Evolutionary conservation across 2,113 vertebrate genomes (phyloP).

Genomic region (Epinephelus lanceolatus): DNA sequence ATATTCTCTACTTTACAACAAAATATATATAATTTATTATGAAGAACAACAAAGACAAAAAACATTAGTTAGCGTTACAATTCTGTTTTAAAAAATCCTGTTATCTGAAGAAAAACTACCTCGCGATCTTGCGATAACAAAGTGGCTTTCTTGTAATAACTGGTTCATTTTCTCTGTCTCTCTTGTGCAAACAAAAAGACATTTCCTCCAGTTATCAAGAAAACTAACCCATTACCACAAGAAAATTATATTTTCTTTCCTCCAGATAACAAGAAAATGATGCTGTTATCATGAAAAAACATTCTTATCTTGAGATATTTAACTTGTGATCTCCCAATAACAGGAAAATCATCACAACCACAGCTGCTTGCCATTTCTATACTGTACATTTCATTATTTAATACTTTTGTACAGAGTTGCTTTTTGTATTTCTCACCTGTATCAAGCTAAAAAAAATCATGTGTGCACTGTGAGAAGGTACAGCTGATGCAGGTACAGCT

Average conservation of each 20-base stretch:
- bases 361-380: neutral
- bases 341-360: neutral
- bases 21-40: conserved; percentile 1
- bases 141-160: neutral
- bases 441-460: neutral
- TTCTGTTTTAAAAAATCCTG: neutral
- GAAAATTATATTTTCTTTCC: conserved; percentile 1
- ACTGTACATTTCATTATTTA: neutral
- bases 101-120: neutral
- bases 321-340: neutral
- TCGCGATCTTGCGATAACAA: neutral
- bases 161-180: neutral
- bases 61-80: neutral
- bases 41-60: neutral
- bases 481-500: neutral
- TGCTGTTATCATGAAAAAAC: neutral
- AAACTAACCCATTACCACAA: neutral
- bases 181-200: conserved; percentile 22
- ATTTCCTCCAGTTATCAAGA: conserved; percentile 7
- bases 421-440: neutral
- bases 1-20: neutral
- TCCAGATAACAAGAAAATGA: neutral
- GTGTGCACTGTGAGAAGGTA: neutral
- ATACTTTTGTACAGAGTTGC: neutral
- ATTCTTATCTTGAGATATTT: neutral